Conservation (phyloP, 1,140 invertebrate species). For the Psix sp. region DNA sequence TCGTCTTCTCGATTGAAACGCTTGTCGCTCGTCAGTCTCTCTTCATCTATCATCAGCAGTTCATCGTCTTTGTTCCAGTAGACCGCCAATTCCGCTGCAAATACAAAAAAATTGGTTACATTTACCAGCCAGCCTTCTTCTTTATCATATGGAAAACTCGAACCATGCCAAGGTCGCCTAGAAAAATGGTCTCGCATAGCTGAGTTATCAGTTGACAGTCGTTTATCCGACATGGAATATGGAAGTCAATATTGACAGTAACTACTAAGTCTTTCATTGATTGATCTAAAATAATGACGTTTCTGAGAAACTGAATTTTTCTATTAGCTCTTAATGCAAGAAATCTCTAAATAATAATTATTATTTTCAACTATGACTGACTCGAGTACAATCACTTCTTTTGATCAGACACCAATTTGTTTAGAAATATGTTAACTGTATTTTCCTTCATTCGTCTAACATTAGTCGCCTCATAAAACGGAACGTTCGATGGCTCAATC, state of each 20-base stretch:
- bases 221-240: constrained; percentile 8
- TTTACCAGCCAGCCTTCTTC: no score
- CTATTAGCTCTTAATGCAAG: no score
- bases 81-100: constrained; percentile 49
- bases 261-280: constrained; percentile 10
- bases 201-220: constrained; percentile 12
- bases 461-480: no score
- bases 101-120: constrained; percentile 1
- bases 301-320: no score
- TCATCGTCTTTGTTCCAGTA: constrained; percentile 50
- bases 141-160: not conserved
- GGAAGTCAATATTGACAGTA: constrained; percentile 16
- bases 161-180: constrained; percentile 11
- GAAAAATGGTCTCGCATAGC: constrained; percentile 11
- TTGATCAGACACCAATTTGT: no score
- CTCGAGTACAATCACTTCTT: no score
- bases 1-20: constrained; percentile 28
- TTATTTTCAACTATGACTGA: no score
- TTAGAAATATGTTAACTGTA: no score
- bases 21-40: not conserved
- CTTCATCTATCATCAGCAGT: constrained; percentile 29
- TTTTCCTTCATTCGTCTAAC: no score
- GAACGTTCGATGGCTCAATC: no score
- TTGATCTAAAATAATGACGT: not conserved
- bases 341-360: no score